Base-by-base conservation (phyloP, 1,140 invertebrate genomes). In the Sogatella furcifera region DNA sequence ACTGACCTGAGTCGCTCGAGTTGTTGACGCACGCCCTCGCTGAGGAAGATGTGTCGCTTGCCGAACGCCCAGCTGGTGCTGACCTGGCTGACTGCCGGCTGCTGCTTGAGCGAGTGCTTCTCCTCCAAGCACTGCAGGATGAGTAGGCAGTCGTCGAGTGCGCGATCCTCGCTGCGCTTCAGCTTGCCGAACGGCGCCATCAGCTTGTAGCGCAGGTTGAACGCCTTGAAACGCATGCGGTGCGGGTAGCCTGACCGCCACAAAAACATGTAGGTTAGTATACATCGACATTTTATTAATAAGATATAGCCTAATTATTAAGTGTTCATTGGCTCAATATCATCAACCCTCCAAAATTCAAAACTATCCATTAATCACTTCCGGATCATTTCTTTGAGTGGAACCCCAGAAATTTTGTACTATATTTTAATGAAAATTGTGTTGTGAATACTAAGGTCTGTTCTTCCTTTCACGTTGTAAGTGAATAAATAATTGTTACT, bases 161-260 rank as follows among this genome's bases (percentile, higher is more conserved):
- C 83, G 70, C 88, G 88, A 57, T 92, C 89, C 67, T 92, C 89
- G n/a, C 79, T 80, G 8, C 88, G 77, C 15, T 85, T 78, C 13
- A 92, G 69, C 62, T 84, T 80, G 52, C 83, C 80, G 69, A 89
- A 90, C 31, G 87, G 86, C 5, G 86, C 89, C 38, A 95, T 76
- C 64, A 91, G 78, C 61, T 86, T 80, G 73, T 96, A 96, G 21
- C 92, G 80, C 1, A 82, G 78, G 71, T 89, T 90, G 74, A 97
- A 97, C n/a, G 90, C 89, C 72, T 92, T 93, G 73, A 95, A 96
- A 24, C 92, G 80, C 90, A 96, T 95, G 64, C 94, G 81, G 74
- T 97, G 93, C 6, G 93, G 92, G 73, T 91, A 94, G 10, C 92
- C 84, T 80, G 69, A 34, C 59, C 34, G 54, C n/a, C 34, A 38